Evolutionary conservation across 2,113 vertebrate species (phyloP).

Genomic region (Nycticryphes semicollaris): DNA sequence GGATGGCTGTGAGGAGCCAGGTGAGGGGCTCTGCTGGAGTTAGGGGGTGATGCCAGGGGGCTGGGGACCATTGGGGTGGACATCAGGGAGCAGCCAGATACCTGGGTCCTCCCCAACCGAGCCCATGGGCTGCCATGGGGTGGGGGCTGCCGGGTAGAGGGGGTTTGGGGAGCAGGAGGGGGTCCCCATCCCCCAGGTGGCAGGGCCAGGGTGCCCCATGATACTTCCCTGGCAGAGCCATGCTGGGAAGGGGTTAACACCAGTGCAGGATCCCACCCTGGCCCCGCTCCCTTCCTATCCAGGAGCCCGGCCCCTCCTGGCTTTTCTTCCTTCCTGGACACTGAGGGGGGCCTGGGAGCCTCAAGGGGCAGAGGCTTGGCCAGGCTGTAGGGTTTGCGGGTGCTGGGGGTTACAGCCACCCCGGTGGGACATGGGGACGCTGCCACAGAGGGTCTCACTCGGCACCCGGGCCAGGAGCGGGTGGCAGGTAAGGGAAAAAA

Average conservation of each 20-base stretch:
- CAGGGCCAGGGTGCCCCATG: fast-evolving
- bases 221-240: neutral
- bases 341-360: neutral
- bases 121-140: neutral
- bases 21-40: neutral
- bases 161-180: neutral
- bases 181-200: fast-evolving
- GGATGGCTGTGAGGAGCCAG: neutral
- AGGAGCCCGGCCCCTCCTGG: neutral
- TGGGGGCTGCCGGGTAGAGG: fast-evolving
- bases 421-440: neutral
- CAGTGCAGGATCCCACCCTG: neutral
- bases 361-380: neutral
- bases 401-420: neutral
- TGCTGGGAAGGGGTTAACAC: neutral
- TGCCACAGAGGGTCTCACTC: neutral
- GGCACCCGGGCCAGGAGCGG: neutral
- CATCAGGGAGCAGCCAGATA: fast-evolving
- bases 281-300: neutral
- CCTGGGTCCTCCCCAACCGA: neutral
- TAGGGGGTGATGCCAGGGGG: neutral
- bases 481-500: conserved; percentile 25
- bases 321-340: conserved; percentile 30
- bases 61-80: too few relatives aligned
- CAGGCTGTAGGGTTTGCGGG: neutral